Evolutionary conservation across 2,113 vertebrate species (phyloP).

Genomic region (Anthoscopus minutus): DNA sequence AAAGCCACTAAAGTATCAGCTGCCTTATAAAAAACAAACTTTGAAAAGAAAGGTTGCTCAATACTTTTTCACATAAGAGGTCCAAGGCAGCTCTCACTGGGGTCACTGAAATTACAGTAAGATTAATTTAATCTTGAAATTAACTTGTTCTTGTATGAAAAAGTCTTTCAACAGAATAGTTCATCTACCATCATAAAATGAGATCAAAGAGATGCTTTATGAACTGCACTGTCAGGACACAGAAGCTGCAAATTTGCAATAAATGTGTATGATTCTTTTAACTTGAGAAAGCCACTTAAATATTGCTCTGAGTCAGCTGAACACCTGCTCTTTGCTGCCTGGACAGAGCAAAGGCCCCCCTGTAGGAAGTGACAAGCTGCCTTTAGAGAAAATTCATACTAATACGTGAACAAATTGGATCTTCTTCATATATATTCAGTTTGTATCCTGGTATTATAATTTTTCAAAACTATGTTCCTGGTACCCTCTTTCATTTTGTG

Average conservation of each 20-base stretch:
- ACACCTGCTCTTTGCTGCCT: background rate
- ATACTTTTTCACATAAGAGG: background rate
- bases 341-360: background rate
- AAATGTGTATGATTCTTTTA: background rate
- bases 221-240: background rate
- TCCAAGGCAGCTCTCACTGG: background rate
- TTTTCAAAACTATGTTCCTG: background rate
- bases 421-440: background rate
- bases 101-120: background rate
- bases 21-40: background rate
- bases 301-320: background rate
- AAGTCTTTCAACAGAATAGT: background rate
- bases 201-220: background rate
- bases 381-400: background rate
- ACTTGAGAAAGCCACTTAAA: background rate
- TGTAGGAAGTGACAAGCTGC: background rate
- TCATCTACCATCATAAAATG: background rate
- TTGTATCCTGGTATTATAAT: background rate
- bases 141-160: background rate
- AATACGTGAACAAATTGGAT: background rate
- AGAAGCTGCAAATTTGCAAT: background rate
- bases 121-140: background rate
- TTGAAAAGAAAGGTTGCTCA: background rate
- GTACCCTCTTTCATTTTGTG: background rate
- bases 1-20: background rate